These are phyloP conservation scores for Brachyhypopomus gauderio DNA, from an alignment of 2,113 vertebrate genomes.

Conservation along the genomic window DNA sequence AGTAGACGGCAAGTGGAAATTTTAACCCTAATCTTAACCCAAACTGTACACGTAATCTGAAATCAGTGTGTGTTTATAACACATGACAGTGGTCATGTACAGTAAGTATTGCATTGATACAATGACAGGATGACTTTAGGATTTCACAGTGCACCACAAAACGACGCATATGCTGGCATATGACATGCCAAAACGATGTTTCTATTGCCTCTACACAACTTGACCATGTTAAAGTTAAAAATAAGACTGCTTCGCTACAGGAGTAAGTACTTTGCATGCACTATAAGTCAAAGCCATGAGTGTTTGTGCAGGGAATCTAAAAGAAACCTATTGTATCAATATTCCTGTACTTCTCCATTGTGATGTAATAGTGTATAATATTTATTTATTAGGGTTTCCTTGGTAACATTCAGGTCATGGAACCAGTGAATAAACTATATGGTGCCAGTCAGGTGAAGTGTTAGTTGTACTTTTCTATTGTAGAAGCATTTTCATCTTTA, in stretches of 20 bases:
- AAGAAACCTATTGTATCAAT: slow-evolving; percentile 39
- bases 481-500: background rate
- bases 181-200: slow-evolving; percentile 64
- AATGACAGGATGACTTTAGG: slow-evolving; percentile 18
- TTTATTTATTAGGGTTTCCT: slow-evolving; percentile 64
- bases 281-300: slow-evolving; percentile 41
- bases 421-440: slow-evolving; percentile 61
- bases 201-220: slow-evolving; percentile 39
- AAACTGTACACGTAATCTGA: slow-evolving; percentile 11
- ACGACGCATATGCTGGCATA: slow-evolving; percentile 44
- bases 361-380: slow-evolving; percentile 57
- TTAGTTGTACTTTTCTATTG: background rate
- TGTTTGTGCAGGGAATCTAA: slow-evolving; percentile 46
- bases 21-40: slow-evolving; percentile 45
- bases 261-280: slow-evolving; percentile 56
- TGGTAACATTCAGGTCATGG: slow-evolving; percentile 51
- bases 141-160: slow-evolving; percentile 34
- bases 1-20: slow-evolving; percentile 59
- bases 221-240: slow-evolving; percentile 31
- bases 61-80: slow-evolving; percentile 41
- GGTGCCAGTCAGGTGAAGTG: slow-evolving; percentile 50
- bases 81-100: slow-evolving; percentile 35
- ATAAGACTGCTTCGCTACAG: slow-evolving; percentile 34
- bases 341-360: slow-evolving; percentile 50
- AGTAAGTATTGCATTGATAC: slow-evolving; percentile 19